Percentiles rank a stretch among this genome's conserved stretches.
Conservation (phyloP, 2,113 vertebrate genomes). For the Sigmodon hispidus region DNA sequence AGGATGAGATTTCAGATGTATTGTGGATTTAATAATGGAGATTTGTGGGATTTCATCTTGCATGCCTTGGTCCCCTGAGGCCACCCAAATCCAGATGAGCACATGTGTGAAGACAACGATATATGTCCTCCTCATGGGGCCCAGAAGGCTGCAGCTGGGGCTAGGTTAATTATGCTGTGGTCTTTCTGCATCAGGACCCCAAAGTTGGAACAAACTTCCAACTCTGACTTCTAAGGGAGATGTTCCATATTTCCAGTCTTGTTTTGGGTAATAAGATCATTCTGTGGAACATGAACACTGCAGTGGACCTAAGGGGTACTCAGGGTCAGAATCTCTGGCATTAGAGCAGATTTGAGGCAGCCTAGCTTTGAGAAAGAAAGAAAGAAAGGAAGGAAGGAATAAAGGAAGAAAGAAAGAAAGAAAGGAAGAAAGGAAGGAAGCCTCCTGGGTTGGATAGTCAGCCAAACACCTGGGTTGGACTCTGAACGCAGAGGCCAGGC, state of each 20-base stretch:
- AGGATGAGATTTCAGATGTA: constrained; percentile 66
- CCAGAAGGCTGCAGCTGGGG: constrained; percentile 80
- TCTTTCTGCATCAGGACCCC: constrained; percentile 61
- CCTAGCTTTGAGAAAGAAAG: background rate
- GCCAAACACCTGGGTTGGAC: constrained; percentile 74
- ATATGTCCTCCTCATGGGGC: constrained; percentile 57
- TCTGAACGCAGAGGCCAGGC: constrained; percentile 47
- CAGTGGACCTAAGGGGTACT: background rate
- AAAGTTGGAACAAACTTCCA: constrained; percentile 41
- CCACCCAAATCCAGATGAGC: constrained; percentile 76
- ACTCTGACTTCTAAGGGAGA: constrained; percentile 40
- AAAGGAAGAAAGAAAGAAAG: background rate
- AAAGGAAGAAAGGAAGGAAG: background rate
- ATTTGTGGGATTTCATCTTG: constrained; percentile 79
- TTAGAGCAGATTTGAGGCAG: constrained; percentile 7
- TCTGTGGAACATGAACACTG: background rate
- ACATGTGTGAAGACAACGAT: constrained; percentile 77
- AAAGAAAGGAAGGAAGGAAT: background rate
- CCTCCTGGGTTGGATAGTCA: constrained; percentile 6
- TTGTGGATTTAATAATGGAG: constrained; percentile 78
- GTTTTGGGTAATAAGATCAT: background rate
- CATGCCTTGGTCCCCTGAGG: constrained; percentile 58
- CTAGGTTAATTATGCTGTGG: constrained; percentile 66
- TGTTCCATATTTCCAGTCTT: background rate
- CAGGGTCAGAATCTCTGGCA: constrained; percentile 4